Evolutionary conservation across 1,140 invertebrate genomes (phyloP).

Genomic region (Stegodyphus mimosarum): DNA sequence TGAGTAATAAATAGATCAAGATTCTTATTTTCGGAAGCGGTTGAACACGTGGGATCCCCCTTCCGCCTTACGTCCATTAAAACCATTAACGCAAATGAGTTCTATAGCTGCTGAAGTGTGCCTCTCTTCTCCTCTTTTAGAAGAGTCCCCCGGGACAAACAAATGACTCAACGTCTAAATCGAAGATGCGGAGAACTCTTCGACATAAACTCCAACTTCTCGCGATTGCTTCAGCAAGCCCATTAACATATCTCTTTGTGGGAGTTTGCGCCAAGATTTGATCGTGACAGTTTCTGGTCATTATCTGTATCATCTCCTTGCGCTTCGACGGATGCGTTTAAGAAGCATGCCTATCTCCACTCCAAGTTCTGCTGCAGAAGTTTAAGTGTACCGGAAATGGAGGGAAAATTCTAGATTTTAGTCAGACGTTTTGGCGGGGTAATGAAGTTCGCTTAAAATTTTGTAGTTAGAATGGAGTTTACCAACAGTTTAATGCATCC

Average conservation of each 20-base stretch:
- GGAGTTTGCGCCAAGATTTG: slow-evolving; percentile 42
- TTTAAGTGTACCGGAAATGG: too few relatives aligned
- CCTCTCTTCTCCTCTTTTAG: neutral
- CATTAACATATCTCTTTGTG: slow-evolving; percentile 51
- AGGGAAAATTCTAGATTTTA: too few relatives aligned
- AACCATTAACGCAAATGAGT: slow-evolving; percentile 1
- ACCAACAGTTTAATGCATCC: too few relatives aligned
- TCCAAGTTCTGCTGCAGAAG: too few relatives aligned
- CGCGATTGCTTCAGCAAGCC: slow-evolving; percentile 31
- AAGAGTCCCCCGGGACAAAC: neutral
- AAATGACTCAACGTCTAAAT: slow-evolving; percentile 14
- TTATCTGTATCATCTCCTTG: slow-evolving; percentile 40
- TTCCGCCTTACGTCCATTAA: neutral
- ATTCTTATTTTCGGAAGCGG: too few relatives aligned
- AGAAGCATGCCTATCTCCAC: too few relatives aligned
- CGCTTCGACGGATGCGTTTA: neutral
- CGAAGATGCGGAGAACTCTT: slow-evolving; percentile 11
- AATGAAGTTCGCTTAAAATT: too few relatives aligned
- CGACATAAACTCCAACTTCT: slow-evolving; percentile 14
- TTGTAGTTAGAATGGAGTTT: too few relatives aligned
- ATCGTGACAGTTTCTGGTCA: slow-evolving; percentile 24
- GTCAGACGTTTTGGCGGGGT: too few relatives aligned
- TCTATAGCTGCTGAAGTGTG: neutral
- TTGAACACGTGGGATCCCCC: neutral
- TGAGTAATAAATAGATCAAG: too few relatives aligned